Base-by-base conservation (phyloP, 2,113 vertebrate genomes). In the Origma solitaria region DNA sequence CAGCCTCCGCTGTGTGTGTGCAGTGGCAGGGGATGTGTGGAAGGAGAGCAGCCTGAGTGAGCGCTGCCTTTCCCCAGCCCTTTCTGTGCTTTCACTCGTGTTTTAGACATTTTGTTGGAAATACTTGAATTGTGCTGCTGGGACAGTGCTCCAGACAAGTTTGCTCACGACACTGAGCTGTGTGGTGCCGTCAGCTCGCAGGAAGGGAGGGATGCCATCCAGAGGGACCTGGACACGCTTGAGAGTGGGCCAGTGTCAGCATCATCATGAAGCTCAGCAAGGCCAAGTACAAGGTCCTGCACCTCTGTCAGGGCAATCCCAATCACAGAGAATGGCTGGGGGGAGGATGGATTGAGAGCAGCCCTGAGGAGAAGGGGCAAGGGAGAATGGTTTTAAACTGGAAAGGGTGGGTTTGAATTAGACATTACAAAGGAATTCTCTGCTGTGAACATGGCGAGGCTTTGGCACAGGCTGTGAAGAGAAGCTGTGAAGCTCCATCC, bases 131-230 rank as follows among this genome's bases (percentile, higher is more conserved):
- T 66, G 50, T 40, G 76, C 68, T 56, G 2, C 40, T 73, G 60
- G 73, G 72, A 45, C 53, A 84, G 20, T 17, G 8, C 58, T 85
- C 10, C 65, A 62, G 80, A 35, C 23, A 3, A 27, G 56, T 42
- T 35, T 61, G 8, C 40, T 22, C 47, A 3, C 30, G 38, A 0
- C 25, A 2, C 17, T 15, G 21, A 31, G n/a, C 45, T 35, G 14
- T 35, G 75, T 35, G 42, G 16, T 22, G 49, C 25, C 25, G 11
- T 9, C 11, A 15, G 35, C n/a, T 28, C 0, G 0, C n/a, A 33
- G 62, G 70, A 20, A 69, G 30, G 40, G 25, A 54, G 17, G 8
- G 47, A 22, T 35, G 14, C 5, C 13, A 23, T 5, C n/a, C 54
- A 27, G 8, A 40, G 61, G 30, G 35, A 13, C 53, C n/a, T 10